These are phyloP conservation scores for Rattus rattus DNA, from an alignment of 2,113 vertebrate genomes.

Conservation along the genomic window DNA sequence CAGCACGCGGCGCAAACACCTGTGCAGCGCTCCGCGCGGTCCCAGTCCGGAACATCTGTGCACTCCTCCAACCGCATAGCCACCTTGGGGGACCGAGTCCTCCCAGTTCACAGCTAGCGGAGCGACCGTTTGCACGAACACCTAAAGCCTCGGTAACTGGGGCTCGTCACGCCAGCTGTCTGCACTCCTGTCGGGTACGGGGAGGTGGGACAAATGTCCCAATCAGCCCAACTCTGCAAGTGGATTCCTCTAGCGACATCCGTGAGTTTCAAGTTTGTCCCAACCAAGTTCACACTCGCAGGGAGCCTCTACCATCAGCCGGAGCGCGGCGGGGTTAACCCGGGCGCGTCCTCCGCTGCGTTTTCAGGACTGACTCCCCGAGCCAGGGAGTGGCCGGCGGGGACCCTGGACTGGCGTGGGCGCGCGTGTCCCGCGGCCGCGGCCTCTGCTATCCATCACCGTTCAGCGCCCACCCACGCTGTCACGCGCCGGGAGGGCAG, in stretches of 20 bases:
- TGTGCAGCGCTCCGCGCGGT: not conserved
- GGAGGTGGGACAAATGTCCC: constrained; percentile 21
- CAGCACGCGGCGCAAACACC: not conserved
- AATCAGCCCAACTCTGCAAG: constrained; percentile 36
- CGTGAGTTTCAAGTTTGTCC: not conserved
- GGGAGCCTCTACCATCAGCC: not conserved
- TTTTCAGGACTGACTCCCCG: not conserved
- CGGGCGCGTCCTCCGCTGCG: not conserved
- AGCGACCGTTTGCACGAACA: not conserved
- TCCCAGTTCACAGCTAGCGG: not conserved
- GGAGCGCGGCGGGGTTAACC: not conserved
- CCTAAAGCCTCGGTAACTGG: not conserved
- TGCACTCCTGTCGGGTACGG: not conserved
- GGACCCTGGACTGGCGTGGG: not conserved
- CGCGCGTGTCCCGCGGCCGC: not conserved
- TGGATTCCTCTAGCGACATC: not conserved
- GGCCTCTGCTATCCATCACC: not conserved
- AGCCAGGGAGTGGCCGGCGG: not conserved
- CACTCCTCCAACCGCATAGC: not conserved
- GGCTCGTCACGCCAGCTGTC: not conserved
- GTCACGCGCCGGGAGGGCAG: constrained; percentile 44
- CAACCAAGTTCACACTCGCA: not conserved
- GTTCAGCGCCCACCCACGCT: not conserved
- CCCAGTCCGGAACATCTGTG: not conserved
- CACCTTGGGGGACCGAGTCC: not conserved